A percentile compares a stretch with the other conserved stretches of the same genome.
phyloP scores from a whole-genome alignment of 2,113 vertebrate genomes.

The Mirza zaza region DNA sequence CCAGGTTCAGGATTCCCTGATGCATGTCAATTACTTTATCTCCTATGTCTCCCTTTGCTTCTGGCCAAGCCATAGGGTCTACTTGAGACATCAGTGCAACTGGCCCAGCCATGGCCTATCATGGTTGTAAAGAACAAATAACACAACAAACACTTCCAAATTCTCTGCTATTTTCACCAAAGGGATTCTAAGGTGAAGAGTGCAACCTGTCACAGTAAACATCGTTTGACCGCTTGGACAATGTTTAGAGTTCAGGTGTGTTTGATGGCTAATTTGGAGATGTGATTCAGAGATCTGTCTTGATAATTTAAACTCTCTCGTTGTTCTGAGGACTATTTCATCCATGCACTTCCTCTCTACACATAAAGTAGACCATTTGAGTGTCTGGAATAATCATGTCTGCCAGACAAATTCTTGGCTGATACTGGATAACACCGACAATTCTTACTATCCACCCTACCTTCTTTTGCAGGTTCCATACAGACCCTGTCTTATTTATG shows the following conservation, averaged over 20 bases:
- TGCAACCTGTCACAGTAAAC: neutral
- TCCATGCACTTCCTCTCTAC: neutral
- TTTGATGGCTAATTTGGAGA: neutral
- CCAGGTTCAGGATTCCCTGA: neutral
- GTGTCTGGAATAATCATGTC: neutral
- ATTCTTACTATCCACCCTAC: neutral
- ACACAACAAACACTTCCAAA: neutral
- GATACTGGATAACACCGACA: neutral
- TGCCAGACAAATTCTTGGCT: neutral
- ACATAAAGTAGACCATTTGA: neutral
- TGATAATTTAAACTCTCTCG: neutral
- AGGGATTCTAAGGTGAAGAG: neutral
- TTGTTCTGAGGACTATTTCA: neutral
- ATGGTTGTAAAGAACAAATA: neutral
- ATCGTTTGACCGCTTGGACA: neutral
- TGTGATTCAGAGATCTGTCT: neutral
- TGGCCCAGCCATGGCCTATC: neutral
- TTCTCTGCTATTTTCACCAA: conserved; percentile 4
- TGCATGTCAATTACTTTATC: neutral
- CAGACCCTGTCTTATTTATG: neutral
- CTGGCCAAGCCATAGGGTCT: neutral
- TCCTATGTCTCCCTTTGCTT: neutral
- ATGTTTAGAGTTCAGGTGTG: neutral
- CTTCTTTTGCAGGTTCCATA: neutral
- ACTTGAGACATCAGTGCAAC: neutral